A percentile compares a stretch with the other conserved stretches of the same genome.
These are phyloP conservation scores for Argyrosomus regius DNA, from an alignment of 2,797 vertebrate genomes.

Conservation along the genomic window DNA sequence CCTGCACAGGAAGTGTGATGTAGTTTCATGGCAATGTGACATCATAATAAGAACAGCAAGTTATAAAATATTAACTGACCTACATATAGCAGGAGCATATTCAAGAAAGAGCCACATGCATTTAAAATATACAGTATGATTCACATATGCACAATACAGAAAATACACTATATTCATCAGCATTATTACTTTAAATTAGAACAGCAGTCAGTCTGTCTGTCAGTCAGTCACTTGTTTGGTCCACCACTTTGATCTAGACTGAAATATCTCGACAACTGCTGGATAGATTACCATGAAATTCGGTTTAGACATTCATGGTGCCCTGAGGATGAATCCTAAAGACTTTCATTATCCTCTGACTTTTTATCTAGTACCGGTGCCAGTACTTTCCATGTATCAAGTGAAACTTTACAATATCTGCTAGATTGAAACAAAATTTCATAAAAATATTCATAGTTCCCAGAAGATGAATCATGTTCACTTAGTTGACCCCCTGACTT, in stretches of 20 bases:
- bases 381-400: background rate
- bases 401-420: background rate
- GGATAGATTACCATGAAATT: background rate
- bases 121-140: conserved; percentile 33
- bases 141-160: conserved; percentile 8
- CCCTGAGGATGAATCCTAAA: background rate
- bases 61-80: conserved; percentile 47
- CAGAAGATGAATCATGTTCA: background rate
- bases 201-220: no score
- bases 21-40: conserved; percentile 1
- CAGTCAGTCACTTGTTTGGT: background rate
- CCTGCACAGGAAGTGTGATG: background rate
- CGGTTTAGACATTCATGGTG: background rate
- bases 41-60: conserved; percentile 12
- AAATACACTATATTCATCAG: conserved; percentile 3
- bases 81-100: conserved; percentile 9
- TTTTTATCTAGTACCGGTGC: background rate
- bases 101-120: background rate
- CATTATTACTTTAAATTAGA: no score
- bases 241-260: background rate
- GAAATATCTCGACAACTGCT: background rate
- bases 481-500: background rate
- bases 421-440: background rate
- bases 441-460: background rate
- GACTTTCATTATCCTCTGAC: background rate